A percentile compares a stretch with the other conserved stretches of the same genome.
phyloP scores from a whole-genome alignment of 2,797 vertebrate species.

The Lepilemur ruficaudatus region DNA sequence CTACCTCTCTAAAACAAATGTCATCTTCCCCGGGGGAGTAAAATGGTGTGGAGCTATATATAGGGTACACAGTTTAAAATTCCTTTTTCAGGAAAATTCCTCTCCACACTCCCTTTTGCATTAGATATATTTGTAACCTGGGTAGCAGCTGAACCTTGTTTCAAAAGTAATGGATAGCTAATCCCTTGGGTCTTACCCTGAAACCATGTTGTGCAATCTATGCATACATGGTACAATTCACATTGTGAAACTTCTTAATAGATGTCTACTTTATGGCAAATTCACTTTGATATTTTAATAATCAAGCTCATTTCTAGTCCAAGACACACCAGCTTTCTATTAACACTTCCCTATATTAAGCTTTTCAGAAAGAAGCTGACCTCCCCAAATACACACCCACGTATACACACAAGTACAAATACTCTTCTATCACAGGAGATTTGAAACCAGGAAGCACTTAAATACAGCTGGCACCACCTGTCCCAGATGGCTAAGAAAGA shows the following conservation, averaged over 20 bases:
- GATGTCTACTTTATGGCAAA: not conserved
- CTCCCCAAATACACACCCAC: not conserved
- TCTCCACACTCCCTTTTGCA: not conserved
- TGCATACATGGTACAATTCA: not conserved
- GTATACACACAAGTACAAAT: not conserved
- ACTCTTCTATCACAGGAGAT: not conserved
- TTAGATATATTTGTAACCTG: not conserved
- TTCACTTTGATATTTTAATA: conserved; percentile 12
- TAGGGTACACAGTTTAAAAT: conserved; percentile 45
- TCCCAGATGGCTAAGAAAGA: not conserved
- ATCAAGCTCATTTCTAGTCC: not conserved
- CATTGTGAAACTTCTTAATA: not conserved
- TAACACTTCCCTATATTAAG: not conserved
- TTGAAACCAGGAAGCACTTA: not conserved
- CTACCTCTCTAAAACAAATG: conserved; percentile 74
- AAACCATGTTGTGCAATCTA: not conserved
- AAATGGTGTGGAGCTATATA: conserved; percentile 62
- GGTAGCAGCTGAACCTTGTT: not conserved
- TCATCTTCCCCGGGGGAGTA: conserved; percentile 50
- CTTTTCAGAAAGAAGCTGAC: conserved; percentile 26
- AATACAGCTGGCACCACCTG: not conserved
- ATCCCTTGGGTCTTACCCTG: not conserved
- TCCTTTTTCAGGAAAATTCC: conserved; percentile 55
- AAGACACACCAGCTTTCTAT: not conserved
- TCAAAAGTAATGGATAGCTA: not conserved